These are phyloP conservation scores for Tyrophagus putrescentiae DNA, from an alignment of 1,140 invertebrate species.

Conservation along the genomic window DNA sequence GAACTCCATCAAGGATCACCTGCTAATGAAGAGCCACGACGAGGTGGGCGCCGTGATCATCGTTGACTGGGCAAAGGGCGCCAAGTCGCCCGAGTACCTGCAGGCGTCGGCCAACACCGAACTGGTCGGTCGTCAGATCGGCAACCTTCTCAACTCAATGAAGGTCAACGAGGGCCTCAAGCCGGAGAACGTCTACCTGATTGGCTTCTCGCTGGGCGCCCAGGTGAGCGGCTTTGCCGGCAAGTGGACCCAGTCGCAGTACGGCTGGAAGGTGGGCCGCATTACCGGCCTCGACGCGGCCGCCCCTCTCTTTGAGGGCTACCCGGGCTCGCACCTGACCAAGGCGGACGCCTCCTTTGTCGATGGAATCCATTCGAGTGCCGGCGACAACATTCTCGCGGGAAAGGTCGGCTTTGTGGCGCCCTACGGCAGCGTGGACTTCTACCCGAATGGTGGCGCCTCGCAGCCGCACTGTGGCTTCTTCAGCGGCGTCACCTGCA, in stretches of 20 bases:
- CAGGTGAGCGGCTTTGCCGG: constrained; percentile 28
- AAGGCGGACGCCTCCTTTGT: constrained; percentile 65
- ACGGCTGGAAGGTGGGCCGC: constrained; percentile 46
- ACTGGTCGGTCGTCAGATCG: constrained; percentile 46
- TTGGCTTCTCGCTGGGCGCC: constrained; percentile 39
- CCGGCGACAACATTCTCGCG: constrained; percentile 67
- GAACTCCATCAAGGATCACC: constrained; percentile 4
- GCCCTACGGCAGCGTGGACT: constrained; percentile 53
- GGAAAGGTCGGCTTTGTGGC: constrained; percentile 50
- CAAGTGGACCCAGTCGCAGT: constrained; percentile 33
- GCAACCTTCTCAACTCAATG: constrained; percentile 34
- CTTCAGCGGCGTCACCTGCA: neutral
- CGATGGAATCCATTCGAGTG: constrained; percentile 69
- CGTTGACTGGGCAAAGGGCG: constrained; percentile 36
- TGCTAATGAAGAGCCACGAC: neutral
- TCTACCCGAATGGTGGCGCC: constrained; percentile 61
- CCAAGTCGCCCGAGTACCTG: constrained; percentile 41
- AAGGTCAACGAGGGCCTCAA: neutral
- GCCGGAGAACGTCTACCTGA: constrained; percentile 47
- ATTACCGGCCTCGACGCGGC: constrained; percentile 74
- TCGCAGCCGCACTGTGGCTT: neutral
- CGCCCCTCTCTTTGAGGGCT: constrained; percentile 72
- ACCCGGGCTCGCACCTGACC: constrained; percentile 57
- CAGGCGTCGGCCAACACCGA: constrained; percentile 47
- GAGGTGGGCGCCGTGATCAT: constrained; percentile 28